phyloP scores from a whole-genome alignment of 2,888 invertebrate genomes.

The Cerastoderma edule region DNA sequence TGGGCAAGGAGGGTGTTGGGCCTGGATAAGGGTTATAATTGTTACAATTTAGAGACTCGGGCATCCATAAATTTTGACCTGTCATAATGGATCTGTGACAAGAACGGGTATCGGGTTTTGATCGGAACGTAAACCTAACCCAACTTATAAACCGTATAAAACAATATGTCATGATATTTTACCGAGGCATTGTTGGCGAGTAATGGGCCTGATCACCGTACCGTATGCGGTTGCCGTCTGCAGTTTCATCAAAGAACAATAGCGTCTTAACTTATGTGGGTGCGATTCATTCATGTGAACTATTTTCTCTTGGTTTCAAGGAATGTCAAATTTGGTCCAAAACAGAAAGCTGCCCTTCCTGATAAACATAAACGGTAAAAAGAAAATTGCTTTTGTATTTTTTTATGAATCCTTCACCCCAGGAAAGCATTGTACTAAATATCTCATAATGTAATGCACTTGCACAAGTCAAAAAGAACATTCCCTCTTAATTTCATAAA shows the following conservation, averaged over 20 bases:
- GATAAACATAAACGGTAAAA: too few species aligned
- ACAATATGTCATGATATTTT: conserved; percentile 56
- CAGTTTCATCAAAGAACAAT: conserved; percentile 54
- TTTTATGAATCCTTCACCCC: too few species aligned
- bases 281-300: conserved; percentile 54
- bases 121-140: conserved; percentile 49
- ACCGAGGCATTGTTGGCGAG: conserved; percentile 40
- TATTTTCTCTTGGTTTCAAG: conserved; percentile 44
- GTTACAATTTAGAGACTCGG: conserved; percentile 16
- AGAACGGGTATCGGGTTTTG: conserved; percentile 55
- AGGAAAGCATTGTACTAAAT: too few species aligned
- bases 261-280: conserved; percentile 36
- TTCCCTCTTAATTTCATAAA: too few species aligned
- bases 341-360: not conserved
- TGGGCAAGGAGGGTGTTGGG: too few species aligned
- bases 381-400: too few species aligned
- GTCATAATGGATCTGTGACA: conserved; percentile 56
- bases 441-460: too few species aligned
- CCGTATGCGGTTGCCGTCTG: conserved; percentile 30
- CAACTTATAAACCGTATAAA: conserved; percentile 55
- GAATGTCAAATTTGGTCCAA: conserved; percentile 41
- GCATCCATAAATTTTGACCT: conserved; percentile 54
- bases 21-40: conserved; percentile 4
- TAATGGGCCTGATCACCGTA: conserved; percentile 50
- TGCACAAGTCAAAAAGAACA: too few species aligned